These are phyloP conservation scores for Vespertilio murinus DNA, from an alignment of 2,797 vertebrate genomes.

Conservation along the genomic window DNA sequence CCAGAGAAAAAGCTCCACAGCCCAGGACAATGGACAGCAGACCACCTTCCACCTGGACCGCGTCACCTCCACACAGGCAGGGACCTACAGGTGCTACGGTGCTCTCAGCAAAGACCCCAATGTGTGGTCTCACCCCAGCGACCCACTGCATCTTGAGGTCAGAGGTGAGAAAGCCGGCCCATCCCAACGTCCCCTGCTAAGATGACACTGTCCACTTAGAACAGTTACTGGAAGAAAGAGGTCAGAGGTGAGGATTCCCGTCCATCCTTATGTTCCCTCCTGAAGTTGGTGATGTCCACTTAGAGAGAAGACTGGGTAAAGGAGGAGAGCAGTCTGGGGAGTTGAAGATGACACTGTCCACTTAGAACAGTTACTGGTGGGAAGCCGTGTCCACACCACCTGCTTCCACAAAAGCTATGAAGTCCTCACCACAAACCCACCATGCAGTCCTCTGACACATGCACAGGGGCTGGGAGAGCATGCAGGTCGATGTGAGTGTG, in stretches of 20 bases:
- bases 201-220: background rate
- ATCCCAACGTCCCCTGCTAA: no score
- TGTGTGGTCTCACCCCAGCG: background rate
- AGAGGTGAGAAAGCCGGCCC: background rate
- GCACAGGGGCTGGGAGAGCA: no score
- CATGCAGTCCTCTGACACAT: no score
- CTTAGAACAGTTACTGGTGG: background rate
- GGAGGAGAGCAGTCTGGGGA: no score
- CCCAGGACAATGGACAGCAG: rapidly evolving
- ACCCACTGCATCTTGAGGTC: background rate
- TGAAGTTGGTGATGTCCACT: background rate
- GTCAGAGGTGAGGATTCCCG: background rate
- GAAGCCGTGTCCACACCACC: background rate
- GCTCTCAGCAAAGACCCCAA: rapidly evolving
- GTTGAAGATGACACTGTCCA: background rate
- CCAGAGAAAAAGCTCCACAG: rapidly evolving
- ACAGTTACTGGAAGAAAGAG: background rate
- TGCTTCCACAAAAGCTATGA: background rate
- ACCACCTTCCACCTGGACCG: background rate
- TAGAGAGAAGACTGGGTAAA: background rate
- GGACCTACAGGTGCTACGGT: background rate
- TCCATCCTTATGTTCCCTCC: background rate
- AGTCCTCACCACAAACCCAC: no score
- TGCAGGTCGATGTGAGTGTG: no score
- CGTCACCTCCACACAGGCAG: background rate